These are phyloP conservation scores for Drosophila triauraria DNA, from an alignment of 1,140 invertebrate genomes.

Conservation along the genomic window DNA sequence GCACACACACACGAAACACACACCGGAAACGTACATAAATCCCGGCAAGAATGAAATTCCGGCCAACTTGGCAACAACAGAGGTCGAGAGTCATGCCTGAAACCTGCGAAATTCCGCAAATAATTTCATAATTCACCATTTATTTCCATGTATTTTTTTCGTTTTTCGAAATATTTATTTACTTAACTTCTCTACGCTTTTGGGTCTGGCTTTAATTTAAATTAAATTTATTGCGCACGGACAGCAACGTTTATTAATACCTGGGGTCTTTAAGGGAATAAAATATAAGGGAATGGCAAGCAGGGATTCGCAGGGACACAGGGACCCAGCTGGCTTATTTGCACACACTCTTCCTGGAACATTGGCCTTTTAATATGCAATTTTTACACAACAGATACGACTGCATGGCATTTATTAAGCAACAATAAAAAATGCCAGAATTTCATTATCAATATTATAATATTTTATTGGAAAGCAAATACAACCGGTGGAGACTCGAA, in stretches of 20 bases:
- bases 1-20: conserved; percentile 1
- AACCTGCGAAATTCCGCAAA: conserved; percentile 2
- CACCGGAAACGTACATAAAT: conserved; percentile 31
- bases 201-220: not conserved
- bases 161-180: not conserved
- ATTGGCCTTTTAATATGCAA: not conserved
- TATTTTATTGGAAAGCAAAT: not conserved
- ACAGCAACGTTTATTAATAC: no score
- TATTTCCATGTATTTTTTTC: not conserved
- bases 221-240: not conserved
- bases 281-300: no score
- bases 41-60: conserved; percentile 6
- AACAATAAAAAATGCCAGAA: not conserved
- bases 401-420: no score
- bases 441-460: not conserved
- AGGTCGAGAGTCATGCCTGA: not conserved
- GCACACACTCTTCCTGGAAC: not conserved
- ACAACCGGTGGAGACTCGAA: not conserved
- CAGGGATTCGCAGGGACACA: not conserved
- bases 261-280: no score
- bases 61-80: conserved; percentile 13
- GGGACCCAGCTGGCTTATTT: not conserved
- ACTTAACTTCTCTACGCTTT: not conserved
- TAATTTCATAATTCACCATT: conserved; percentile 15
- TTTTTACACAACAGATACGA: no score